Evolutionary conservation across 2,113 vertebrate genomes (phyloP), one percentile per base, ranked within the genome.

Genomic region (Phylloscopus trochilus): DNA sequence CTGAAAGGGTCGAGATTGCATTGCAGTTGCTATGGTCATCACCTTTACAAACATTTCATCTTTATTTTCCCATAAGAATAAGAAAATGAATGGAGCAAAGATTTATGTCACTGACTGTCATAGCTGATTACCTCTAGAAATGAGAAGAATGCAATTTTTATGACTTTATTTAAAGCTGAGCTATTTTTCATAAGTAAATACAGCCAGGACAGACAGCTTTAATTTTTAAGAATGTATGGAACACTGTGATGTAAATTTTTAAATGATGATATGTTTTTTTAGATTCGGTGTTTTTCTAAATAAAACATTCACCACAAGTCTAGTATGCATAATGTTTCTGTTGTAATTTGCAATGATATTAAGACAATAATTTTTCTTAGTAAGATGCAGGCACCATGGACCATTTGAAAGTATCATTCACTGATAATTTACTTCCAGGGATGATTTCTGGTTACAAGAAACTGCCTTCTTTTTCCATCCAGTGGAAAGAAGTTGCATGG

Each of bases 91-190:
- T 93, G 95, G 60, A 96, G 64, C 56, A 97, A 96, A 97, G 94
- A 98, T 98, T 98, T 98, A 97, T 97, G 85, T 77, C 95, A 93
- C 64, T 97, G 96, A 94, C 94, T 97, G 94, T 97, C 96, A 97
- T 96, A 97, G 95, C 87, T 97, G 97, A 97, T 98, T 98, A 97
- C 97, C 94, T 95, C 91, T 64, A 93, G 87, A 97, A 97, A 97
- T 97, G 94, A 96, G 88, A 97, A 95, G 91, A 97, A 97, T 97
- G 84, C 69, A 98, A 97, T 97, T 97, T 98, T 98, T 97, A 97
- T 96, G 84, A 94, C 84, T 97, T 97, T 97, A 94, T 97, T 95
- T 97, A 97, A 97, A 97, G 93, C 87, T 53, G 86, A 96, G 83
- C 77, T 96, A 94, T 98, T 97, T 98, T 97, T 98, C 95, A 96